These are phyloP conservation scores for Neodiprion fabricii DNA, from an alignment of 1,140 invertebrate genomes.

Conservation along the genomic window DNA sequence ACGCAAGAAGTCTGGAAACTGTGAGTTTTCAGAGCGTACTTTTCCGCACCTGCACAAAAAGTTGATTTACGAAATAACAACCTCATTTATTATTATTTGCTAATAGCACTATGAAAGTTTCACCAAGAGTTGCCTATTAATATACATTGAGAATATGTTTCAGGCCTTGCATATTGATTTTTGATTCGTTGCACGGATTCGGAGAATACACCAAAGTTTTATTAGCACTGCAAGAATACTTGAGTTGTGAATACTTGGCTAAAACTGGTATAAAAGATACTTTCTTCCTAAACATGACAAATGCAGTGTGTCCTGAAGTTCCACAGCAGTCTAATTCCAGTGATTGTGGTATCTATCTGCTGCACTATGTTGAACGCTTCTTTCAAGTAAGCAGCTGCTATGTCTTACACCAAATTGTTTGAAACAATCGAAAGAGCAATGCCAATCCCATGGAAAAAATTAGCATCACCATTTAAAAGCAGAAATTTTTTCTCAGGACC, in stretches of 20 bases:
- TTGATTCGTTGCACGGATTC: conserved; percentile 88
- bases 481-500: conserved; percentile 64
- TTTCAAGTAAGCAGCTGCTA: conserved; percentile 71
- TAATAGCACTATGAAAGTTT: too few species aligned
- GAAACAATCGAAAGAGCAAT: background rate
- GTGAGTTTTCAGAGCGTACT: too few species aligned
- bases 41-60: too few species aligned
- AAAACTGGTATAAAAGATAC: conserved; percentile 71
- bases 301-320: conserved; percentile 84
- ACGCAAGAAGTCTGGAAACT: too few species aligned
- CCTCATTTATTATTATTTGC: too few species aligned
- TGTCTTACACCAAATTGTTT: background rate
- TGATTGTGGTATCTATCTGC: conserved; percentile 94
- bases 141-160: background rate
- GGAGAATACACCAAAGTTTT: conserved; percentile 77
- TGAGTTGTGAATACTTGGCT: conserved; percentile 86
- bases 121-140: too few species aligned
- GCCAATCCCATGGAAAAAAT: background rate
- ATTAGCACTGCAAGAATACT: conserved; percentile 86
- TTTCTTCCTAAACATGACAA: conserved; percentile 82
- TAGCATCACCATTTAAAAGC: background rate
- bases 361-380: conserved; percentile 97
- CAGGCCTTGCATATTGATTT: conserved; percentile 91
- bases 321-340: conserved; percentile 97
- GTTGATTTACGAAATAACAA: conserved; percentile 22